Evolutionary conservation across 1,140 invertebrate genomes (phyloP).

Genomic region (Arctopsyche grandis): DNA sequence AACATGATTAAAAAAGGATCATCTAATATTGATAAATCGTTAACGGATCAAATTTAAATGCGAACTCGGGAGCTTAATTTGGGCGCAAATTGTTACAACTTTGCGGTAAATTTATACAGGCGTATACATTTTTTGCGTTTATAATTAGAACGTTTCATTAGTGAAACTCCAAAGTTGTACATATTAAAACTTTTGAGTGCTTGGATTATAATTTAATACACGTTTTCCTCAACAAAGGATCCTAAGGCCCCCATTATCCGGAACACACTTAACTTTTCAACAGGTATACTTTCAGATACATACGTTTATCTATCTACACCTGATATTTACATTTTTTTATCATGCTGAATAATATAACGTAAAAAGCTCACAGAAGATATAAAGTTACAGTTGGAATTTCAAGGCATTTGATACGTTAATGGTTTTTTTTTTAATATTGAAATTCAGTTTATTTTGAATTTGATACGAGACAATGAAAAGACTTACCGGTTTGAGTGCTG

Average conservation of each 20-base stretch:
- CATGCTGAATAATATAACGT: no score
- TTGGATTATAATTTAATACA: constrained; percentile 19
- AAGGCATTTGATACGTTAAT: constrained; percentile 15
- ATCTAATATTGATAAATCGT: no score
- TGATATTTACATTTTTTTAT: background rate
- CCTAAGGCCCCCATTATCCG: constrained; percentile 1
- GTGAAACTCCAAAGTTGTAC: background rate
- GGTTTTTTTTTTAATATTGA: background rate
- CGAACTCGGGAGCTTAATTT: no score
- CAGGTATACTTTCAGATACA: no score
- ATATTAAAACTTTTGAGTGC: constrained; percentile 1
- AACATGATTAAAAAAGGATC: no score
- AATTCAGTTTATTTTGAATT: background rate
- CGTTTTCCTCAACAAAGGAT: constrained; percentile 23
- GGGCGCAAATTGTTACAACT: no score
- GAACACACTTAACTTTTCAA: constrained; percentile 4
- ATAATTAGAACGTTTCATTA: background rate
- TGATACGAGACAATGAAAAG: constrained; percentile 14
- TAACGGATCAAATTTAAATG: no score
- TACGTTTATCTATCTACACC: background rate
- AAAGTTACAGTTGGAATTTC: background rate
- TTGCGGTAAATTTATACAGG: no score
- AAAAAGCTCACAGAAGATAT: background rate
- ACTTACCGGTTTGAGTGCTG: constrained; percentile 91
- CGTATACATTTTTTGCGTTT: background rate